Evolutionary conservation across 2,113 vertebrate genomes (phyloP), one percentile per base, ranked within the genome.

Genomic region (Genyomyrus donnyi): DNA sequence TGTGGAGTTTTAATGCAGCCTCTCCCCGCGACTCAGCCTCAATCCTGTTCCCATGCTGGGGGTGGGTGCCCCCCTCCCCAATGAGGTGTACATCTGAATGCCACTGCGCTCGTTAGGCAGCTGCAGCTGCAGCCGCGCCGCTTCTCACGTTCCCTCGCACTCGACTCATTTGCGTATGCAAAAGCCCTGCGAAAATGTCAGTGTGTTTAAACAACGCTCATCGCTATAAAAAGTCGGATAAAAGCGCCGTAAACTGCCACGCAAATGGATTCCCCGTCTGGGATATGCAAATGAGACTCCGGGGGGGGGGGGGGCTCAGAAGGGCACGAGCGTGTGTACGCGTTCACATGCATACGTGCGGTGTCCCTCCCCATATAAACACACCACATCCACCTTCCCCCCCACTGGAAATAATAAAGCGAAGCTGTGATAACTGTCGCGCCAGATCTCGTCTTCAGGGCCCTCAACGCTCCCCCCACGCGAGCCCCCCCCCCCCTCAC

Each of bases 351-450:
- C 74, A 80, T 21, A 80, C 11, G 3, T 7, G 35, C 70, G 1
- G 74, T 35, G 35, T 42, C 7, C 52, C 52, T 7, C 35, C 9
- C 17, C 5, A 1, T 31, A 45, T 39, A 19, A 58, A 88, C 35
- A 48, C 10, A 11, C 48, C 49, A 27, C 85, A 87, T 49, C 8
- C 42, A 56, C 53, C 53, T 24, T 5, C 19, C 24, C 24, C 83
- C 83, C 6, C 46, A 21, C 24, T 85, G 48, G 45, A 48, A 49
- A 85, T 21, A 85, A 48, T 85, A 85, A 85, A 85, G 53, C 53
- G 45, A 85, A 85, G 39, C 87, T 88, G 53, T 42, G 52, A 56
- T 58, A 88, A 88, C 87, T 88, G 31, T 85, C 84, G 9, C 24
- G 84, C 56, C 39, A 62, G 53, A 88, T 62, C 39, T 45, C 52